phyloP scores from a whole-genome alignment of 1,140 invertebrate species.

The Elymnias hypermnestra region DNA sequence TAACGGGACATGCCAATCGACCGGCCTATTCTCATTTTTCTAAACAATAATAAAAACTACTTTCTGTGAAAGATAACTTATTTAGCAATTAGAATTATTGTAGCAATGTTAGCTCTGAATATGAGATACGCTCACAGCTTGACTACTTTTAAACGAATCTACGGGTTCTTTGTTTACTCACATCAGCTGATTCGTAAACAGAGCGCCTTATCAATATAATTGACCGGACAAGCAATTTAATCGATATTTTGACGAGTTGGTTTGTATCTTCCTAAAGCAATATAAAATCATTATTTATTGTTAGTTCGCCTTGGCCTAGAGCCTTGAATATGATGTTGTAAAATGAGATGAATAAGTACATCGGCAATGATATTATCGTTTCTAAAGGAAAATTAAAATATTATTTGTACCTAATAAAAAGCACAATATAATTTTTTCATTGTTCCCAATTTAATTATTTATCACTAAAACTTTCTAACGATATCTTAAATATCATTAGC shows the following conservation, averaged over 20 bases:
- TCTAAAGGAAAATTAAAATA: conserved; percentile 1
- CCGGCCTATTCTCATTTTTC: conserved; percentile 72
- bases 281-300: background rate
- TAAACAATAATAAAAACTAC: conserved; percentile 62
- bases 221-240: background rate
- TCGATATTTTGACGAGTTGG: background rate
- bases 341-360: conserved; percentile 11
- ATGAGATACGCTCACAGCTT: background rate
- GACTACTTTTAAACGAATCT: background rate
- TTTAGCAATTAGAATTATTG: conserved; percentile 25
- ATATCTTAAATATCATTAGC: background rate
- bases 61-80: conserved; percentile 36
- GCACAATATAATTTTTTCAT: background rate
- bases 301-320: conserved; percentile 23
- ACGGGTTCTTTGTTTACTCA: conserved; percentile 41
- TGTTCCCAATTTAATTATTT: background rate
- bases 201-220: conserved; percentile 7
- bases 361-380: background rate
- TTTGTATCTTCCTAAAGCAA: background rate
- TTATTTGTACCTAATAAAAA: background rate
- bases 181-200: conserved; percentile 45
- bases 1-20: conserved; percentile 70
- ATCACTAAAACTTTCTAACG: background rate
- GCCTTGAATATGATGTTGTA: conserved; percentile 21
- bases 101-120: conserved; percentile 9